These are phyloP conservation scores for Folsomia candida DNA, from an alignment of 2,888 invertebrate species.

Conservation along the genomic window DNA sequence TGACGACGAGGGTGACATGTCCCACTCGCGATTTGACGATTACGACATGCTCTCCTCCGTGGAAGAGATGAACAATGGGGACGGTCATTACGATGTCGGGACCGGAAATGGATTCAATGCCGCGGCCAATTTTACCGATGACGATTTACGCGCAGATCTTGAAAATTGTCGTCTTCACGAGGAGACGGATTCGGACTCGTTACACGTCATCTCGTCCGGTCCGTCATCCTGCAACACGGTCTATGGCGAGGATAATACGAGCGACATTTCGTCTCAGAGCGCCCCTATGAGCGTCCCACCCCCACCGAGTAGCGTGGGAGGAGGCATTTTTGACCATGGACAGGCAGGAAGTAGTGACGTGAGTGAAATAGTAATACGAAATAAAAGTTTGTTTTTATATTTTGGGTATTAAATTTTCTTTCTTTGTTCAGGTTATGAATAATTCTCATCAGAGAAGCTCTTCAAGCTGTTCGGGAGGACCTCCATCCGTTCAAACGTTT, in stretches of 20 bases:
- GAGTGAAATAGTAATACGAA: too few relatives aligned
- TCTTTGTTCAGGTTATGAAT: too few relatives aligned
- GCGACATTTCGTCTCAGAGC: not conserved
- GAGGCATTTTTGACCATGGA: too few relatives aligned
- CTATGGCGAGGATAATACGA: not conserved
- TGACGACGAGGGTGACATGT: not conserved
- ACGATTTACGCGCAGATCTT: not conserved
- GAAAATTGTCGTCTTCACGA: not conserved
- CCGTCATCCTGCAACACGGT: not conserved
- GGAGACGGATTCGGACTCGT: not conserved
- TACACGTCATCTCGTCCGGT: not conserved
- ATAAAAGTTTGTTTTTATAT: too few relatives aligned
- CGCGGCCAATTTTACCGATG: not conserved
- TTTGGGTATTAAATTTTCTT: too few relatives aligned
- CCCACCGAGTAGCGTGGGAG: too few relatives aligned
- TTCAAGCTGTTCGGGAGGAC: not conserved
- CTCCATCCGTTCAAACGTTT: too few relatives aligned
- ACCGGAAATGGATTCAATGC: not conserved
- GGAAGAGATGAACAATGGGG: not conserved
- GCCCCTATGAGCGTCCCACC: too few relatives aligned
- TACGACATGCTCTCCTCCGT: not conserved
- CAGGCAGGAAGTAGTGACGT: too few relatives aligned
- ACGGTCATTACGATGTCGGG: not conserved
- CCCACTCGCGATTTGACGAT: not conserved
- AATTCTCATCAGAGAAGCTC: not conserved